Evolutionary conservation across 1,140 invertebrate species (phyloP).

Genomic region (Odontomachus brunneus): DNA sequence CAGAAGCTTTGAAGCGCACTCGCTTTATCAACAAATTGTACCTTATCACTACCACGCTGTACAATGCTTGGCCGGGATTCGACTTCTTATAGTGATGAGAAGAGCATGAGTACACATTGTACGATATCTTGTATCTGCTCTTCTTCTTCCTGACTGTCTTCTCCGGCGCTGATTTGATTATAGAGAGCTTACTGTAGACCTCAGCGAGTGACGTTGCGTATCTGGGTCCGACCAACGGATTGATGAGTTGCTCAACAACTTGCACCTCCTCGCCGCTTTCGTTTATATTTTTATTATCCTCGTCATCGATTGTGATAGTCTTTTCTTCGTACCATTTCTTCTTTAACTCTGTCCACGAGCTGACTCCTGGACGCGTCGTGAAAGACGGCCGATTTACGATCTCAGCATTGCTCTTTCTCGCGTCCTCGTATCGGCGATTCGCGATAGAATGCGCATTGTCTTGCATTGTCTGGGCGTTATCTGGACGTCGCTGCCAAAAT

Average conservation of each 20-base stretch:
- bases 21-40: constrained; percentile 53
- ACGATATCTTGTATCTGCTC: constrained; percentile 79
- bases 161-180: constrained; percentile 81
- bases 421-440: constrained; percentile 17
- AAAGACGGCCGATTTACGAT: constrained; percentile 75
- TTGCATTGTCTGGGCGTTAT: constrained; percentile 37
- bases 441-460: constrained; percentile 32
- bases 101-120: constrained; percentile 81
- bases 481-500: constrained; percentile 70
- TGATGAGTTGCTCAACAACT: constrained; percentile 75
- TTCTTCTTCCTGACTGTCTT: constrained; percentile 78
- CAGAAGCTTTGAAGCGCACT: too few species aligned
- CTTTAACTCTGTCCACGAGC: constrained; percentile 82
- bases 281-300: constrained; percentile 66
- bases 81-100: constrained; percentile 79
- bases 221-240: constrained; percentile 76
- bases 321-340: constrained; percentile 81
- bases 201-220: constrained; percentile 75
- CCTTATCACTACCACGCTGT: constrained; percentile 80
- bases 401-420: constrained; percentile 35
- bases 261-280: constrained; percentile 72
- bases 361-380: constrained; percentile 71
- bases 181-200: constrained; percentile 80
- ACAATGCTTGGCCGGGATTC: constrained; percentile 80
- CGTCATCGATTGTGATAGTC: constrained; percentile 83